Percentiles rank a stretch among this genome's conserved stretches.
Evolutionary conservation across 2,888 invertebrate species (phyloP).

Genomic region (Drosophila emarginata): DNA sequence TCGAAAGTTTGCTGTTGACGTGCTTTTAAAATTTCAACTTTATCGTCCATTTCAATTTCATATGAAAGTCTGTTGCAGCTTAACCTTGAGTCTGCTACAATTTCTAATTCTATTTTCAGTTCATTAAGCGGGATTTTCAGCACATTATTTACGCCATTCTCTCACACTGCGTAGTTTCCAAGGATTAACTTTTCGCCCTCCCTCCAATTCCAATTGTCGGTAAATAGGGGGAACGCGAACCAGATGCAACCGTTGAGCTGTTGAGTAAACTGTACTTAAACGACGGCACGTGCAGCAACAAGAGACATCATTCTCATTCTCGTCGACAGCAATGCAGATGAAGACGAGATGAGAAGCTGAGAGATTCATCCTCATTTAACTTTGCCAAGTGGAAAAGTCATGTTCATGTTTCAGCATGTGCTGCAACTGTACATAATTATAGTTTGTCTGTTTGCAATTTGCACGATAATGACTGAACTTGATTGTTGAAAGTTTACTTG

Average conservation of each 20-base stretch:
- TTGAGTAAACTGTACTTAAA: constrained; percentile 6
- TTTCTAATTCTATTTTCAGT: constrained; percentile 64
- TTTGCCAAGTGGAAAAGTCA: constrained; percentile 42
- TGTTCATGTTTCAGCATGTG: constrained; percentile 52
- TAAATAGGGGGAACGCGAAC: constrained; percentile 2
- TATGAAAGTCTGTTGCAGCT: constrained; percentile 22
- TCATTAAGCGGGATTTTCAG: constrained; percentile 68
- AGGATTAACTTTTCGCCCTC: constrained; percentile 43
- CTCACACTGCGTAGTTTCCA: constrained; percentile 32
- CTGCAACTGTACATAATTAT: constrained; percentile 47
- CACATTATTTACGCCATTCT: constrained; percentile 54
- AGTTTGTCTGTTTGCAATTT: constrained; percentile 44
- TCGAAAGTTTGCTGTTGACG: constrained; percentile 12
- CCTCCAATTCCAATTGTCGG: not conserved
- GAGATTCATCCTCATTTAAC: constrained; percentile 55
- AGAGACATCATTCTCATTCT: not conserved
- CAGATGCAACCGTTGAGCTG: constrained; percentile 7
- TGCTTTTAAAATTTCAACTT: constrained; percentile 7
- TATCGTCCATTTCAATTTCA: constrained; percentile 25
- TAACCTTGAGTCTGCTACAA: constrained; percentile 38
- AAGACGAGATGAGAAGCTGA: constrained; percentile 3
- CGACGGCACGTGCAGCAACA: constrained; percentile 7
- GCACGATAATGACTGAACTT: not conserved
- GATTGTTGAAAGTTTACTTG: constrained; percentile 24
- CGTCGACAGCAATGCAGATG: constrained; percentile 27